phyloP scores from a whole-genome alignment of 2,888 invertebrate species.

The Lathronympha strigana region DNA sequence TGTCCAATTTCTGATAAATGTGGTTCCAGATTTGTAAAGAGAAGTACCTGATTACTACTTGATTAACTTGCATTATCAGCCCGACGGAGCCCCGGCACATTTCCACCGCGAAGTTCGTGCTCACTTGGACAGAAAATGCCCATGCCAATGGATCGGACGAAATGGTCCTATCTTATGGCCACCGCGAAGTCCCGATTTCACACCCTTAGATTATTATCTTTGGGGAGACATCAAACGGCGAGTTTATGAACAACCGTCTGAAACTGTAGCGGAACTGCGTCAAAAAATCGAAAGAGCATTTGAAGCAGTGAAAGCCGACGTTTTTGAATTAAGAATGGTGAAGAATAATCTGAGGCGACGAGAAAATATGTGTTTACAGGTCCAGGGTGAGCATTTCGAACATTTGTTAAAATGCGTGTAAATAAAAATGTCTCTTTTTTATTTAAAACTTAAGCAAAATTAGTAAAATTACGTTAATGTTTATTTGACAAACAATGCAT shows the following conservation, averaged over 20 bases:
- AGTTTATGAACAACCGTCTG: slow-evolving; percentile 10
- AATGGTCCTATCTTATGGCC: background rate
- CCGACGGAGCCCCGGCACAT: slow-evolving; percentile 5
- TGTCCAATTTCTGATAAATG: slow-evolving; percentile 14
- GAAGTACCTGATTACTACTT: slow-evolving; percentile 1
- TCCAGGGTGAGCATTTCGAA: slow-evolving; percentile 1
- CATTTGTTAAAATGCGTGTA: slow-evolving; percentile 2
- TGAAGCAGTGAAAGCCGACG: slow-evolving; percentile 1
- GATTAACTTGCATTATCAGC: slow-evolving; percentile 14
- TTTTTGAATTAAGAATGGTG: too few species aligned
- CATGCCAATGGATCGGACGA: background rate
- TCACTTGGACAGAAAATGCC: background rate
- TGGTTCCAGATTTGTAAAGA: slow-evolving; percentile 12
- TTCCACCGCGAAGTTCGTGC: slow-evolving; percentile 10
- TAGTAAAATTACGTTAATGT: background rate
- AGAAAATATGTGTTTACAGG: background rate
- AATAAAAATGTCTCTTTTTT: background rate
- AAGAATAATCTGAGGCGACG: background rate
- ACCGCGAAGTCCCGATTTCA: slow-evolving; percentile 11
- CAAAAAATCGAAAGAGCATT: slow-evolving; percentile 11
- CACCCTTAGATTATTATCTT: slow-evolving; percentile 4
- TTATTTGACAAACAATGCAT: background rate
- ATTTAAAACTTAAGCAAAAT: background rate
- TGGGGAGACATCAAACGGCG: slow-evolving; percentile 13
- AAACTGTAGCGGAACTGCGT: slow-evolving; percentile 13